A percentile compares a stretch with the other conserved stretches of the same genome.
phyloP scores from a whole-genome alignment of 2,888 invertebrate species.

The Piscicola geometra region DNA sequence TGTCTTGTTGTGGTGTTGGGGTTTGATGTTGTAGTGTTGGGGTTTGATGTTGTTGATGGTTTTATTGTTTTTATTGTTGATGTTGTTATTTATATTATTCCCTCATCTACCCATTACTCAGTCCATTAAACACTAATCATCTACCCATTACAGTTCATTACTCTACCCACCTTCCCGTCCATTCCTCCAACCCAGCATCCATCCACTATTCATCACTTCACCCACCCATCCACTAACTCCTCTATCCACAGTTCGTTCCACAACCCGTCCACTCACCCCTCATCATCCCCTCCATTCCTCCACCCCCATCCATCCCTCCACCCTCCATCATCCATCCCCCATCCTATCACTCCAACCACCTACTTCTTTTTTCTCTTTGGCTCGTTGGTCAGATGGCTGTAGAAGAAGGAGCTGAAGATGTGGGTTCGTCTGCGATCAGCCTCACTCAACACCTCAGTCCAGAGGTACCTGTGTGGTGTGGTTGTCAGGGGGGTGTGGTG shows the following conservation, averaged over 20 bases:
- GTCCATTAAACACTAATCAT: too few species aligned
- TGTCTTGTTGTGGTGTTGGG: too few species aligned
- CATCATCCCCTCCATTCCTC: background rate
- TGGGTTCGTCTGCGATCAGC: slow-evolving; percentile 76
- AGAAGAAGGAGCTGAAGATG: slow-evolving; percentile 93
- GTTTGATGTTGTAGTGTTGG: too few species aligned
- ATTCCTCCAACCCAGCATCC: too few species aligned
- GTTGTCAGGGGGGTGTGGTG: background rate
- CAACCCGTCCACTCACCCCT: background rate
- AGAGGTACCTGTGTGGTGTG: slow-evolving; percentile 63
- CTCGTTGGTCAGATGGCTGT: slow-evolving; percentile 72
- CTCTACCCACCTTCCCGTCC: too few species aligned
- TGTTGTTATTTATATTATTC: too few species aligned
- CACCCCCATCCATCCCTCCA: background rate
- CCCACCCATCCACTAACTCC: background rate
- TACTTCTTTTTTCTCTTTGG: background rate
- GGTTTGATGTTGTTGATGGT: too few species aligned
- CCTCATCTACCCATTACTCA: too few species aligned
- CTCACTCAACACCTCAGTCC: slow-evolving; percentile 67
- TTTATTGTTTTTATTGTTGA: too few species aligned
- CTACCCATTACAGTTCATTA: too few species aligned
- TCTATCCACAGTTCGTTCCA: background rate
- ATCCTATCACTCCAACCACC: background rate
- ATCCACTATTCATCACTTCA: background rate
- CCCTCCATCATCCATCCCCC: background rate